Evolutionary conservation across 2,888 invertebrate species (phyloP), one percentile per base, ranked within the genome.

Genomic region (Subacronicta megacephala): DNA sequence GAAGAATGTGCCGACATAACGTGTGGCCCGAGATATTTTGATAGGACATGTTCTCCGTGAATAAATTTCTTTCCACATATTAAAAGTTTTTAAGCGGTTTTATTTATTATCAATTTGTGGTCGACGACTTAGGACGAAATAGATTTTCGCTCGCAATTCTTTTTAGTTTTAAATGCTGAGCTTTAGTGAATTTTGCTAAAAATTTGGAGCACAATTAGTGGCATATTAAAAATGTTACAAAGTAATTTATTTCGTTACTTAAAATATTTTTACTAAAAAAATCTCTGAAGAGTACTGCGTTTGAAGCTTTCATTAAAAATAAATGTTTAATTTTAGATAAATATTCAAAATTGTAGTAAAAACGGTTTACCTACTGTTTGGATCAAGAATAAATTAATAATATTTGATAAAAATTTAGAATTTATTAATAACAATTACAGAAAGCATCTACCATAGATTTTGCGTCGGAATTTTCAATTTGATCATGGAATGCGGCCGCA

Each of bases 1-100:
- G 94, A 94, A 94, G 94, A 94, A 94, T 94, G 94, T 89, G 94
- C 91, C 94, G 90, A 93, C 94, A 93, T 92, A 94, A 93, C 93
- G 93, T 93, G 93, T 93, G 90, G 91, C 91, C 92, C 92, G 90
- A 93, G 93, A 93, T 93, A 94, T 94, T 94, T 94, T 94, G 93
- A 94, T 94, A 94, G 93, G 92, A 92, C 92, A 94, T 93, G 93
- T 90, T 92, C 92, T 88, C 88, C 89, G 88, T 90, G 93, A 93
- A 93, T 94, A 93, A 93, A 93, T 94, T 92, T 93, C 91, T 93
- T 92, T 88, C 81, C 82, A 89, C 90, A 90, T 93, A 92, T 92
- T 92, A 92, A 91, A 93, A 91, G 82, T 89, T 88, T 89, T 90
- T 89, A 90, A 90, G 85, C 85, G 85, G 81, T 87, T 90, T 87